These are phyloP conservation scores for Cerceris ruficornis DNA, from an alignment of 2,888 invertebrate genomes.

Conservation along the genomic window DNA sequence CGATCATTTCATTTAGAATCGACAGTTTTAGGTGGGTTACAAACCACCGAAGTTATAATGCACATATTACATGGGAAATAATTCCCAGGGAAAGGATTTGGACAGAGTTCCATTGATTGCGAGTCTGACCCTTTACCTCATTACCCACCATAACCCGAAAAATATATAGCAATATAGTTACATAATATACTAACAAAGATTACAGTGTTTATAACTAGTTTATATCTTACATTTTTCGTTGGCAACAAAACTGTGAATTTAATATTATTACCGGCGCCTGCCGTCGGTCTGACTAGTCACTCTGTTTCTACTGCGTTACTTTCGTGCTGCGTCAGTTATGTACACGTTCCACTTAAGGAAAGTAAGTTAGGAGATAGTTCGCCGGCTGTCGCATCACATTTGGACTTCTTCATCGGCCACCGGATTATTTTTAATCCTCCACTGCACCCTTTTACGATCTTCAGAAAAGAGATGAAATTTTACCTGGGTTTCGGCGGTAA, in stretches of 20 bases:
- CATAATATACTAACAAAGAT: background rate
- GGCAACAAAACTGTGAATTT: background rate
- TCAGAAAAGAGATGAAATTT: too few relatives aligned
- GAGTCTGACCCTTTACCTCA: too few relatives aligned
- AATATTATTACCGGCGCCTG: background rate
- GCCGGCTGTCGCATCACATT: background rate
- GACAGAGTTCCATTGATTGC: too few relatives aligned
- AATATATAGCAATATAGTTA: too few relatives aligned
- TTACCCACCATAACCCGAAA: too few relatives aligned
- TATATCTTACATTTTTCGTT: too few relatives aligned
- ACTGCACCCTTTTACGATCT: background rate
- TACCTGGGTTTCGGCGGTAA: too few relatives aligned
- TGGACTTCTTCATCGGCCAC: background rate
- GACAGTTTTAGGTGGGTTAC: too few relatives aligned
- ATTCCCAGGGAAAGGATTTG: too few relatives aligned
- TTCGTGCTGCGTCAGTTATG: background rate
- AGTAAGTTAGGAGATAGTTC: background rate
- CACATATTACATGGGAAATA: too few relatives aligned
- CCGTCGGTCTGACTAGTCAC: background rate
- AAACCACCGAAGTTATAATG: too few relatives aligned
- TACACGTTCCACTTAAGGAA: background rate
- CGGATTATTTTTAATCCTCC: background rate
- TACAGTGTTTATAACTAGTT: background rate
- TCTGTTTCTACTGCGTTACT: background rate
- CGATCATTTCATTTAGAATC: too few relatives aligned